A percentile compares a stretch with the other conserved stretches of the same genome.
These are phyloP conservation scores for Amblyornis subalaris DNA, from an alignment of 2,113 vertebrate species.

Conservation along the genomic window DNA sequence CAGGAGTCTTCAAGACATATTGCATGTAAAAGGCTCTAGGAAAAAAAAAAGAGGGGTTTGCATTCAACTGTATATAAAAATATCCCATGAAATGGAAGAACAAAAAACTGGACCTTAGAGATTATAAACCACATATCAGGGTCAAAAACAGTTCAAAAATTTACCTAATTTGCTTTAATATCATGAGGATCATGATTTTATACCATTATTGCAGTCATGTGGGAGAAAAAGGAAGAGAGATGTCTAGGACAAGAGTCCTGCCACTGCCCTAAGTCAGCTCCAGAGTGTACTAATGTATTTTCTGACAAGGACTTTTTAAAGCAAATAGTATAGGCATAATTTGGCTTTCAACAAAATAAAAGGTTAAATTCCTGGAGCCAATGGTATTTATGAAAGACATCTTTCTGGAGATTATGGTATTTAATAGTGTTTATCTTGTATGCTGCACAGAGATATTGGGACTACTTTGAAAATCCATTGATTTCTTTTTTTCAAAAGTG, in stretches of 20 bases:
- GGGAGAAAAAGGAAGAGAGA: not conserved
- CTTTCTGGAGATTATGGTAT: not conserved
- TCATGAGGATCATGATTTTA: not conserved
- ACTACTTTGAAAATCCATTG: not conserved
- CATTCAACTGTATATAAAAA: not conserved
- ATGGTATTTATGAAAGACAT: not conserved
- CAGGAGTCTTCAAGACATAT: not conserved
- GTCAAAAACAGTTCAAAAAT: not conserved
- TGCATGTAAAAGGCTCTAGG: not conserved
- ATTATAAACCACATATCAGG: not conserved
- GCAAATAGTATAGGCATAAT: not conserved
- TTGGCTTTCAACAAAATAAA: not conserved
- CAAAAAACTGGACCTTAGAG: not conserved
- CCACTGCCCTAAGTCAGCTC: not conserved
- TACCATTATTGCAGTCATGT: not conserved
- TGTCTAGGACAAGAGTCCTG: not conserved
- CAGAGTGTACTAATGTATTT: not conserved
- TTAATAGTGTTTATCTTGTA: not conserved
- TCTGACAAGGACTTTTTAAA: not conserved
- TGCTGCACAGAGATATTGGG: not conserved
- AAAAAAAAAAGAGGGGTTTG: fast-evolving
- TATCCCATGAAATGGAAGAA: not conserved
- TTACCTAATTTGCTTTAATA: not conserved
- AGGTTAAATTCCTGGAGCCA: not conserved
- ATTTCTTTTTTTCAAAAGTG: not conserved